Base-by-base conservation (phyloP, 1,140 invertebrate genomes). In the Caenorhabditis latens region DNA sequence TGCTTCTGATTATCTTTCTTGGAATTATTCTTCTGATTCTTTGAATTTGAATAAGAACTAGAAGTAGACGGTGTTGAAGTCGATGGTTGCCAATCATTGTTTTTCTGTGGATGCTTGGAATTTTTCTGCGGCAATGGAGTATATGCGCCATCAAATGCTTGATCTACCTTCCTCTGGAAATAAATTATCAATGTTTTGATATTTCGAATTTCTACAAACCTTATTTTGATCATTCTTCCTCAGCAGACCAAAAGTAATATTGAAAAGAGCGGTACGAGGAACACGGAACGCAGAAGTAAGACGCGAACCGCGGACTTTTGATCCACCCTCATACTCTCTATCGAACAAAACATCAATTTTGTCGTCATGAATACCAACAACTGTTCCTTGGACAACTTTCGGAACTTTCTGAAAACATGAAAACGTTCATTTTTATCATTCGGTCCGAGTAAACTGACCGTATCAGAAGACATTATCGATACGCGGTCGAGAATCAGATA, bases 401-500 rank as follows among this genome's bases (percentile, higher is more conserved):
- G 21, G 24, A 79, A 53, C 14, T 65, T 24, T 65, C 43, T 58
- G 42, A 79, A 71, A 82, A 32, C 32, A 32, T 32, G 16, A 42
- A 67, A 50, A 43, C 3, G 6, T 67, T 19, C 13, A 16, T n/a
- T 40, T 63, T 11, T 43, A 19, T 0, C 4, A n/a, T 4, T 84
- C 21, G 67, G 21, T 9, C 40, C 65, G 24, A 63, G 11, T 13
- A 40, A 63, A 32, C 61, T 32, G 16, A 83, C 71, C 40, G 55
- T 53, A 50, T 79, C 50, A 19, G 63, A 14, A 53, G 32, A 55
- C 40, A 58, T 67, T 16, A 82, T 42, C 0, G 97, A 94, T 57
- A 99, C 95, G 84, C 97, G 94, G 92, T 98, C 97, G 89, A 96
- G 95, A 61, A 98, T 90, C 87, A 94, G 90, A 91, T 95, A 95